Conservation (phyloP, 1,140 invertebrate species). For the Argopecten irradians region DNA sequence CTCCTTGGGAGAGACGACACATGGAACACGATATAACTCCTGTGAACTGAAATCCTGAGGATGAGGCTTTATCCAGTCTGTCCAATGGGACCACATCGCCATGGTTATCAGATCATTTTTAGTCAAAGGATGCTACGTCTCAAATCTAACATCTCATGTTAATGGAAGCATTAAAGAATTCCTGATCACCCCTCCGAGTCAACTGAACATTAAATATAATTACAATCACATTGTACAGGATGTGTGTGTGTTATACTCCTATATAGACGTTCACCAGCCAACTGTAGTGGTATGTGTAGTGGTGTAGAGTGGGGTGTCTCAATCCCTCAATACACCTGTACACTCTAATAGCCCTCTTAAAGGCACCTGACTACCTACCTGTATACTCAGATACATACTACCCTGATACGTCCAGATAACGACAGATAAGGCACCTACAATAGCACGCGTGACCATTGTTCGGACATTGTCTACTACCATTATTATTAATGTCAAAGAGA, state of each 20-base stretch:
- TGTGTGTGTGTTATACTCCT: too few relatives aligned
- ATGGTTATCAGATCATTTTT: background rate
- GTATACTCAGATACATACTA: background rate
- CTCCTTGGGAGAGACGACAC: background rate
- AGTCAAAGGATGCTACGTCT: background rate
- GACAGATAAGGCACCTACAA: background rate
- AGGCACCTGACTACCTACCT: background rate
- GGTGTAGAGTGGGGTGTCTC: background rate
- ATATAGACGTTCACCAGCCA: background rate
- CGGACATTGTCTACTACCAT: background rate
- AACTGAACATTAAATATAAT: too few relatives aligned
- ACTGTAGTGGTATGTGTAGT: background rate
- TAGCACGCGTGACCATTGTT: background rate
- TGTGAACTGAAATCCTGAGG: background rate
- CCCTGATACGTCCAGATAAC: background rate
- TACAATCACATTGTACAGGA: too few relatives aligned
- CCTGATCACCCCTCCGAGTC: too few relatives aligned
- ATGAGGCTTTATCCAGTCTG: background rate
- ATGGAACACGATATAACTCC: background rate
- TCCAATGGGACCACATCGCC: background rate
- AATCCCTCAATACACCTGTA: background rate
- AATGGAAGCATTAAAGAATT: background rate
- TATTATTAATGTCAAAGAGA: background rate
- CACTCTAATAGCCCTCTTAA: background rate
- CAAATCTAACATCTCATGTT: background rate